Evolutionary conservation across 2,797 vertebrate genomes (phyloP), one percentile per base, ranked within the genome.

Genomic region (Mallotus villosus): DNA sequence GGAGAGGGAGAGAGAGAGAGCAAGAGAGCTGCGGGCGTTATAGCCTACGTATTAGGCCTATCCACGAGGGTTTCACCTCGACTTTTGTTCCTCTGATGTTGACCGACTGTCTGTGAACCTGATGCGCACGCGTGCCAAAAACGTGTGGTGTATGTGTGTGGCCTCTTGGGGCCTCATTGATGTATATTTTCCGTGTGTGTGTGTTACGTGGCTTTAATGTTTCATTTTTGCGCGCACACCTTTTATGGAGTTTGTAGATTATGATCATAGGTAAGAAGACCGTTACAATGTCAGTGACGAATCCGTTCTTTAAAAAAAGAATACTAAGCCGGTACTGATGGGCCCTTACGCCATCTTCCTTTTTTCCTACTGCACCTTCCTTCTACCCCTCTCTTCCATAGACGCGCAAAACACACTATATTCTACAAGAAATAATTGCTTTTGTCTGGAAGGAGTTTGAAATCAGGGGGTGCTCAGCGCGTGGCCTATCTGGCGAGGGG

Each of bases 391-490:
- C 70, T 79, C 69, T 59, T 34, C 49, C 73, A 78, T 74, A 79
- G 71, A 76, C 78, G 78, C 78, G 72, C 80, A 83, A 81, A 84
- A 85, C 92, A 89, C 90, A 93, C 93, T 94, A 94, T 90, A 90
- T 88, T 90, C 89, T 89, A 92, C 92, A 93, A 88, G 92, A 92
- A 92, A 92, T 94, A 93, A 94, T 94, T 93, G 93, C 93, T 94
- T 94, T 94, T 94, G 93, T 94, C 92, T 94, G 92, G 93, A 95
- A 94, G 94, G 94, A 94, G 94, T 93, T 93, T 92, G 92, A 87
- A 90, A 88, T 78, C 82, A 41, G 80, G 70, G 72, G 81, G 92
- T 90, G 88, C 89, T 89, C 81, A 81, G 87, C 76, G 81, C 86
- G 70, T 84, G 68, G 67, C 79, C 89, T 74, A 75, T 75, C 76